Evolutionary conservation across 2,797 vertebrate genomes (phyloP).

Genomic region (Brachyalestes nurse): DNA sequence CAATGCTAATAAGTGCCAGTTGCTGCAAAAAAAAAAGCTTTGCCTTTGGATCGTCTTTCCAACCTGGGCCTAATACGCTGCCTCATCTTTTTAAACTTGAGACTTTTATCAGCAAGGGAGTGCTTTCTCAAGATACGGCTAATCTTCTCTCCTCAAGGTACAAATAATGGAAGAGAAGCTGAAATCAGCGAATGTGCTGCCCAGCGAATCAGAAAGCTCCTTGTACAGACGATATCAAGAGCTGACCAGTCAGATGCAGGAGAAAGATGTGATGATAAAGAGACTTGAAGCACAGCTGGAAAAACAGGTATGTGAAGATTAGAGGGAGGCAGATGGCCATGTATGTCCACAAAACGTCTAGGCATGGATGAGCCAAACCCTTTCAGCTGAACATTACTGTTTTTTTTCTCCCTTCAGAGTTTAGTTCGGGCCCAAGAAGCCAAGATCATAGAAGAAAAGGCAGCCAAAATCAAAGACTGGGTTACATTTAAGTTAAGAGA

Average conservation of each 20-base stretch:
- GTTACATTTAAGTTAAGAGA: constrained; percentile 90
- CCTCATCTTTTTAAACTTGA: constrained; percentile 4
- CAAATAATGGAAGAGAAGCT: constrained; percentile 91
- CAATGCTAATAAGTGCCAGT: neutral
- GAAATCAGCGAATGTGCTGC: constrained; percentile 84
- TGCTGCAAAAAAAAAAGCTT: neutral
- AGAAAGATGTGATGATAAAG: constrained; percentile 84
- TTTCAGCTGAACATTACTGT: constrained; percentile 27
- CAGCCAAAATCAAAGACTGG: constrained; percentile 97
- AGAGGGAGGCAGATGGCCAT: constrained; percentile 59
- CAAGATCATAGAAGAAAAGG: constrained; percentile 92
- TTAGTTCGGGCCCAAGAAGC: constrained; percentile 90
- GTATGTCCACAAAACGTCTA: constrained; percentile 59
- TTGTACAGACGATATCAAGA: constrained; percentile 86
- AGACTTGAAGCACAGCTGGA: constrained; percentile 87
- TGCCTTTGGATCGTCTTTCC: neutral
- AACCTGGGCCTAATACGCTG: neutral
- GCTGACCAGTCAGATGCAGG: constrained; percentile 79
- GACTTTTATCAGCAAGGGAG: neutral
- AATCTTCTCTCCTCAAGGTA: constrained; percentile 72
- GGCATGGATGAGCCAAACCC: constrained; percentile 44
- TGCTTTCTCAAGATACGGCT: constrained; percentile 1
- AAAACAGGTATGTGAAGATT: constrained; percentile 83
- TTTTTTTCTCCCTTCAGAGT: constrained; percentile 76
- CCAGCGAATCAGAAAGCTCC: constrained; percentile 79